phyloP scores from a whole-genome alignment of 2,888 invertebrate species.

The Brassicogethes aeneus region DNA sequence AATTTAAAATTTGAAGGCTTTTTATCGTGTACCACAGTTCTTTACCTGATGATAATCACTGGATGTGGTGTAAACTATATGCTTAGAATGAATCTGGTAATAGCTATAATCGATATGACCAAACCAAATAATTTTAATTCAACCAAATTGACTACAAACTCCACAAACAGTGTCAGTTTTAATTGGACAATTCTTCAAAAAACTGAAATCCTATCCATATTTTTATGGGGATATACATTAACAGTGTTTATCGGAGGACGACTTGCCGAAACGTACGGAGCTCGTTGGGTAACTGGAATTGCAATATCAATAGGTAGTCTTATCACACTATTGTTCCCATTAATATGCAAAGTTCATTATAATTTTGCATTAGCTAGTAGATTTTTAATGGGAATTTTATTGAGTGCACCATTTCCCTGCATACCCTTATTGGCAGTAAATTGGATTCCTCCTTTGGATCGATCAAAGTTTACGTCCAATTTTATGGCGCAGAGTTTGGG shows the following conservation, averaged over 20 bases:
- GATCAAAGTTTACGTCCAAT: constrained; percentile 8
- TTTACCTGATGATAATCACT: not conserved
- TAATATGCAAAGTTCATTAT: not conserved
- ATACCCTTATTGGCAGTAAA: constrained; percentile 1
- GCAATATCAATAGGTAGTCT: not conserved
- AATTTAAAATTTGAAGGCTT: no score
- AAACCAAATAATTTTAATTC: no score
- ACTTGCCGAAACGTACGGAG: not conserved
- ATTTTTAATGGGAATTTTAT: not conserved
- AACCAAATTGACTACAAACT: not conserved
- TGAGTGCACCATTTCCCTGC: not conserved
- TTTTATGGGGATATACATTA: not conserved
- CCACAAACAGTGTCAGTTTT: not conserved
- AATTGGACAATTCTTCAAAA: not conserved
- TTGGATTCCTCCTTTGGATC: constrained; percentile 6
- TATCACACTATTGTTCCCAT: not conserved
- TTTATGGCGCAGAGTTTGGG: constrained; percentile 6
- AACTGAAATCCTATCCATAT: not conserved
- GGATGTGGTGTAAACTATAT: not conserved
- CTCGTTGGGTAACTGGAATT: not conserved
- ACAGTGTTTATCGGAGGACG: not conserved
- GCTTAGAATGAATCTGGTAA: not conserved
- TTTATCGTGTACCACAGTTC: not conserved
- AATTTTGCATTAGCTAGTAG: not conserved
- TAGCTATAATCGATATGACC: not conserved